These are phyloP conservation scores for Brachionus sp. DNA, from an alignment of 1,140 invertebrate species.

Conservation along the genomic window DNA sequence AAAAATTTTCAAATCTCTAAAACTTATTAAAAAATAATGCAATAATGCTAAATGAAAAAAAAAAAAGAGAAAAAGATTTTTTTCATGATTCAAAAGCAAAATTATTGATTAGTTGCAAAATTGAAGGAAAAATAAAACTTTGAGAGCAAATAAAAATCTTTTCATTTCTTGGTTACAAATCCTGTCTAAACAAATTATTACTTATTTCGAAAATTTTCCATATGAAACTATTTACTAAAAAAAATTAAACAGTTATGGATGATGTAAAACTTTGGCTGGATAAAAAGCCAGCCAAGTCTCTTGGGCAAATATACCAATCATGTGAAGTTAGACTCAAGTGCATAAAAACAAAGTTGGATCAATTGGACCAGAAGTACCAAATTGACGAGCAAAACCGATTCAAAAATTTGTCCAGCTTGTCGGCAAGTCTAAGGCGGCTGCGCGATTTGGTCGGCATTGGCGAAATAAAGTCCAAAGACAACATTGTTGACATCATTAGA, in stretches of 20 bases:
- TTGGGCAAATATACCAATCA: not conserved
- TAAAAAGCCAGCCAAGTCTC: not conserved
- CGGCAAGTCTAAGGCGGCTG: not conserved
- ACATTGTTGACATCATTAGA: not conserved
- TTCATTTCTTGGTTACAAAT: conserved; percentile 36
- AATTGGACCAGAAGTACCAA: not conserved
- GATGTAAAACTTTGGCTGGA: not conserved
- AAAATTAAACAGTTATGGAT: not conserved
- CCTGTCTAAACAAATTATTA: not conserved
- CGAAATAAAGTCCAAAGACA: not conserved
- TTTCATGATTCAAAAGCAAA: not conserved
- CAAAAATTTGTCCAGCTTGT: not conserved
- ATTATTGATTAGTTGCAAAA: not conserved
- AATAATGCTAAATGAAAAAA: no score
- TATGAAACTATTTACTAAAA: not conserved
- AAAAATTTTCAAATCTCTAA: no score
- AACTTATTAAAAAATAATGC: no score
- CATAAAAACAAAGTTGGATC: not conserved
- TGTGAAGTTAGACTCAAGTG: not conserved
- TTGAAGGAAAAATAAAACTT: not conserved
- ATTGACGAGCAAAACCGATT: not conserved
- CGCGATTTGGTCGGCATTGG: not conserved
- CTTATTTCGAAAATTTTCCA: not conserved
- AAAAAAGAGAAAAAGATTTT: not conserved
- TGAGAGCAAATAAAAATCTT: not conserved